Evolutionary conservation across 2,888 invertebrate genomes (phyloP), one percentile per base, ranked within the genome.

Genomic region (Sminthurides aquaticus): DNA sequence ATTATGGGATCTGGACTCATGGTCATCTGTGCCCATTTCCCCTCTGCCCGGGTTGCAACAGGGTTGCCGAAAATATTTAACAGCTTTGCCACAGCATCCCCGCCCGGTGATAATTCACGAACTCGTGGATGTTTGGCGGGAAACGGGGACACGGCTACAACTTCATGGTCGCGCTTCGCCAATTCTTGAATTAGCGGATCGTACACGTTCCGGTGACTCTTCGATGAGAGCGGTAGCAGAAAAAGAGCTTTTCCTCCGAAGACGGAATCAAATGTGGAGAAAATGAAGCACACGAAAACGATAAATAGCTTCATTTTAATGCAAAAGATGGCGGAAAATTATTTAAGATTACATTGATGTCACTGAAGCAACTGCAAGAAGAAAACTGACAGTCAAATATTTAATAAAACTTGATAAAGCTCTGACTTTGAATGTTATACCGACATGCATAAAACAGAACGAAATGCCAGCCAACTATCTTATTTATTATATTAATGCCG

Each of bases 81-180:
- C 20, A 52, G 5, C 22, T 52, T 22, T 5, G 8, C 5, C 52
- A 52, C 22, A 5, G 52, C 52, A 15, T 52, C 52, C 5, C 20
- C 18, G 20, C 11, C 52, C 5, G 52, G 22, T 5, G 15, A 18
- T 15, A 52, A 15, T 52, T 52, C 61, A 15, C 49, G 49, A 15
- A 61, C 54, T 54, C 20, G 11, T 15, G 8, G 3, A 20, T 52
- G 18, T 22, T 52, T 52, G 5, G 3, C 5, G 52, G 52, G 52
- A 62, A 78, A 73, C 1, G 79, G 78, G 1, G 82, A 80, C 20
- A 83, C 80, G 0, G 82, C 80, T 1, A 82, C 82, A 1, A 83
- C 81, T 71, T 83, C 81, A 69, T 83, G 82, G 0, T 82, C 83
- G 58, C 80, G 78, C 22, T 77, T 74, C 5, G 82, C 82, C 58